phyloP scores from a whole-genome alignment of 2,113 vertebrate genomes.

The Vidua chalybeata region DNA sequence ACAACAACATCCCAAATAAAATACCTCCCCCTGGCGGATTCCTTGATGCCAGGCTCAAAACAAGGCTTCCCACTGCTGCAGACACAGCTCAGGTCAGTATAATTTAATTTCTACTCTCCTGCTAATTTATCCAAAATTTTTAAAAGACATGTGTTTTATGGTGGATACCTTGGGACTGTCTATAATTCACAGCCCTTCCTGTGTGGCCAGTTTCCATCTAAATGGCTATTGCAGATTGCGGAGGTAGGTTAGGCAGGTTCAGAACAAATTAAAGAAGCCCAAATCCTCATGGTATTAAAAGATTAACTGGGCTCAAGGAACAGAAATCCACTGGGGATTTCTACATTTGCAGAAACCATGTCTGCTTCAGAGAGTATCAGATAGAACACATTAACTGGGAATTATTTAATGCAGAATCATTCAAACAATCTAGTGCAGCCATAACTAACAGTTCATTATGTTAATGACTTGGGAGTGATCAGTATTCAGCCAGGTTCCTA shows the following conservation, averaged over 20 bases:
- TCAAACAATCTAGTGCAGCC: neutral
- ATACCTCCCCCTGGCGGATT: constrained; percentile 87
- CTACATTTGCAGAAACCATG: neutral
- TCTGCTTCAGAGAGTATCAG: neutral
- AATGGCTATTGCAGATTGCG: neutral
- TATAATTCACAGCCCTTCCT: neutral
- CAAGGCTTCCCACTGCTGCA: constrained; percentile 63
- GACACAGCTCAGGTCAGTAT: constrained; percentile 80
- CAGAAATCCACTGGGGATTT: neutral
- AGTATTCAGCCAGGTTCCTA: neutral
- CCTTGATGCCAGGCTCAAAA: constrained; percentile 82
- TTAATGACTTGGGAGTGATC: neutral
- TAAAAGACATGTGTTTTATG: neutral
- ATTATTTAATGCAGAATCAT: neutral
- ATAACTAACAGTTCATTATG: neutral
- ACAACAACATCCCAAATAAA: constrained; percentile 93
- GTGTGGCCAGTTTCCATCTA: neutral
- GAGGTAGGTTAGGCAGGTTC: neutral
- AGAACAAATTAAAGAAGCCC: neutral
- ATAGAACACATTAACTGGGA: neutral
- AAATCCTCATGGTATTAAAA: neutral
- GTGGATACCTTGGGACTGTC: neutral
- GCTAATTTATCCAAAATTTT: neutral
- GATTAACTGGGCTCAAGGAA: neutral
- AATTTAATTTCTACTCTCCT: neutral